Percentiles rank a stretch among this genome's conserved stretches.
phyloP scores from a whole-genome alignment of 2,797 vertebrate genomes.

The Euphonia xanthogaster region DNA sequence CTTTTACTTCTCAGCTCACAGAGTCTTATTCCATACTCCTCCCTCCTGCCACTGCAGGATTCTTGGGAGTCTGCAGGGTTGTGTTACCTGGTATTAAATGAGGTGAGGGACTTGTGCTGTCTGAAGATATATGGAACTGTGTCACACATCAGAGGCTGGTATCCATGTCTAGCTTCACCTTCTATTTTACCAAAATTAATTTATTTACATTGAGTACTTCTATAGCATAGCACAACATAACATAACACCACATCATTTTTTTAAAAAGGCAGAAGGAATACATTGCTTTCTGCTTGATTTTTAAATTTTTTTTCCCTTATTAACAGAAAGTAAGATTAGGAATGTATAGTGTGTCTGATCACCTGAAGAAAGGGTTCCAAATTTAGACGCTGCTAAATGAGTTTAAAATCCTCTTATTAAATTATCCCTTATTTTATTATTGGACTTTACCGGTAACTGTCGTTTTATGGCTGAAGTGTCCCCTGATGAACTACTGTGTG shows the following conservation, averaged over 20 bases:
- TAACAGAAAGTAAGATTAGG: background rate
- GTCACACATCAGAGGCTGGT: background rate
- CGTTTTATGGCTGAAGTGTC: constrained; percentile 26
- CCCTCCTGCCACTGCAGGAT: background rate
- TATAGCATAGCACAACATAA: background rate
- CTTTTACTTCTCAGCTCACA: background rate
- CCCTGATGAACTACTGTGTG: constrained; percentile 2
- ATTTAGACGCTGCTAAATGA: constrained; percentile 5
- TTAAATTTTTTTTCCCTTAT: background rate
- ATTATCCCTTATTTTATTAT: constrained; percentile 53
- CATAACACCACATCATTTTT: background rate
- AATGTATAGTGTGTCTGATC: background rate
- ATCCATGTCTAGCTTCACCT: background rate
- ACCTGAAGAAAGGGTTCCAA: constrained; percentile 9
- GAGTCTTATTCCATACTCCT: background rate
- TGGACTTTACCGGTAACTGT: constrained; percentile 25
- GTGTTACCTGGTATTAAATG: background rate
- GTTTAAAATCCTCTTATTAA: constrained; percentile 31
- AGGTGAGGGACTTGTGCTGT: background rate
- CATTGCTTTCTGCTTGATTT: background rate
- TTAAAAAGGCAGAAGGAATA: background rate
- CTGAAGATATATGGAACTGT: background rate
- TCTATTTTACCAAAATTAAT: background rate
- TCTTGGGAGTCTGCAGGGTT: background rate
- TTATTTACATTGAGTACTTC: background rate